Conservation (phyloP, 2,888 invertebrate species). For the Onchidella celtica region DNA sequence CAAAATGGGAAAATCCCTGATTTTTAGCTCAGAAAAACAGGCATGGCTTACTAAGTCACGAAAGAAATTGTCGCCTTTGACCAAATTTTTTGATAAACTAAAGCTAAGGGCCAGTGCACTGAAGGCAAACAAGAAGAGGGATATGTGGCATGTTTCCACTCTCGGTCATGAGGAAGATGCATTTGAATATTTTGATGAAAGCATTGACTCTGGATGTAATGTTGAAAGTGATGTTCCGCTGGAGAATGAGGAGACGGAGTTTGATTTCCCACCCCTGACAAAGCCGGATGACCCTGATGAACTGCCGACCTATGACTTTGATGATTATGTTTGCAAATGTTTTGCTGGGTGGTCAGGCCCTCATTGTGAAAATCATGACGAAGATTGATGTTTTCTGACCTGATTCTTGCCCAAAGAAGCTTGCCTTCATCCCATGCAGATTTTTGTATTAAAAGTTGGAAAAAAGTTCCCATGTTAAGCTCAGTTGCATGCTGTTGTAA, state of each 20-base stretch:
- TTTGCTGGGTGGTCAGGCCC: conserved; percentile 56
- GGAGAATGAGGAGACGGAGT: neutral
- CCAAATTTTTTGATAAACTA: no score
- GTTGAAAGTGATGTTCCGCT: neutral
- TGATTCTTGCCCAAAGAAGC: no score
- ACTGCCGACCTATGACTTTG: conserved; percentile 22
- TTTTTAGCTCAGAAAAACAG: neutral
- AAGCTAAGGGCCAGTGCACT: neutral
- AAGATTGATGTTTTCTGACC: no score
- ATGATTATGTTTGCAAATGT: conserved; percentile 57
- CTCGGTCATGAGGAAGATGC: neutral
- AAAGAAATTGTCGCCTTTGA: no score
- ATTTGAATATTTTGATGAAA: neutral
- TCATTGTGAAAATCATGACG: conserved; percentile 46
- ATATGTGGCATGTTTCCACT: neutral
- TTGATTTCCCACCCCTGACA: neutral
- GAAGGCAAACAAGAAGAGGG: neutral
- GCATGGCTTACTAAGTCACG: neutral
- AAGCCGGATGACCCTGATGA: neutral
- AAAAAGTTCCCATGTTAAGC: no score
- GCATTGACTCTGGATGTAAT: neutral
- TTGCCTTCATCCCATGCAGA: no score
- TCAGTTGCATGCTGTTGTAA: no score
- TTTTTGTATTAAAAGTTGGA: no score
- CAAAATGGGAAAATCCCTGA: neutral